Evolutionary conservation across 2,888 invertebrate genomes (phyloP).

Genomic region (Alcis repandata): DNA sequence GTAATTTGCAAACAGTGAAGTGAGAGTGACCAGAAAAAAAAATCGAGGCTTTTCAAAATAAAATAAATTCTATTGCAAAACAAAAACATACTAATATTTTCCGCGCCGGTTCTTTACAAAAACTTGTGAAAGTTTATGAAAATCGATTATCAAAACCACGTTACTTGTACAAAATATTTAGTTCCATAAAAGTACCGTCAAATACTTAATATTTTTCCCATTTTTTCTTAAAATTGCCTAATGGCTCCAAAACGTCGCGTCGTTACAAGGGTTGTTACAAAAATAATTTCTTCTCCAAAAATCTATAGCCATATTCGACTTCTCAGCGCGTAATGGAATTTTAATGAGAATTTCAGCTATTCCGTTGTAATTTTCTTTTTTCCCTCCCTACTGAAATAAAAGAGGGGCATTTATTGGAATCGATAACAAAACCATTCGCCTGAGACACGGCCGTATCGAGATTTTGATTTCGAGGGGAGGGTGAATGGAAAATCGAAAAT

Average conservation of each 20-base stretch:
- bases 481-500: not conserved
- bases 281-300: slow-evolving; percentile 62
- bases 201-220: not conserved
- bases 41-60: too few species aligned
- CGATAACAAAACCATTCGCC: slow-evolving; percentile 64
- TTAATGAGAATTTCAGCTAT: slow-evolving; percentile 78
- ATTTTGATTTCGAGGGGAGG: slow-evolving; percentile 2
- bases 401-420: slow-evolving; percentile 70
- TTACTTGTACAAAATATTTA: too few species aligned
- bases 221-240: slow-evolving; percentile 9
- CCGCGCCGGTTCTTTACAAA: too few species aligned
- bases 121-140: too few species aligned
- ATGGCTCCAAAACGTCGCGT: slow-evolving; percentile 22
- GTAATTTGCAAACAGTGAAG: too few species aligned
- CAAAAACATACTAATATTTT: too few species aligned
- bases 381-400: slow-evolving; percentile 63
- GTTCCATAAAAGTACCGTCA: not conserved
- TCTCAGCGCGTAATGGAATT: slow-evolving; percentile 74
- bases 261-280: slow-evolving; percentile 52
- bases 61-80: too few species aligned
- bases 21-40: too few species aligned
- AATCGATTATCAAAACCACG: too few species aligned
- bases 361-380: slow-evolving; percentile 64
- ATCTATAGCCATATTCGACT: slow-evolving; percentile 65
- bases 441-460: slow-evolving; percentile 36